Percentiles rank a stretch among this genome's conserved stretches.
Evolutionary conservation across 2,797 vertebrate genomes (phyloP).

Genomic region (Mormyrops boulengeri): DNA sequence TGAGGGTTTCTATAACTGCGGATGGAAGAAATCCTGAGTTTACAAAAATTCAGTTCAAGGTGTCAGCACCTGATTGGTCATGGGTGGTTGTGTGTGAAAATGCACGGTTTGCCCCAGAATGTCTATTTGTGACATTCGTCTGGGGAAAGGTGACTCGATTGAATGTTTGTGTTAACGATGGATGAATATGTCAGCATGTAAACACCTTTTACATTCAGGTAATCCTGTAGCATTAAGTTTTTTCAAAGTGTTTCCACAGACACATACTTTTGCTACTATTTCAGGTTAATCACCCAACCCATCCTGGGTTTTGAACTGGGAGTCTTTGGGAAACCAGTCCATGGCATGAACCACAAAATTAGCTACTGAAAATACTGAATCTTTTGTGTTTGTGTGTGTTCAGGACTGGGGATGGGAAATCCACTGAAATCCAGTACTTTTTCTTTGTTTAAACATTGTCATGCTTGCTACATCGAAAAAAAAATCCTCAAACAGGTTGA

Average conservation of each 20-base stretch:
- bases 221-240: background rate
- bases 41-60: background rate
- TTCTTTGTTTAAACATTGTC: background rate
- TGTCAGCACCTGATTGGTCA: background rate
- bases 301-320: background rate
- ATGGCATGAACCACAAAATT: background rate
- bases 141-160: background rate
- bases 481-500: background rate
- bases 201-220: background rate
- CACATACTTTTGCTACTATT: background rate
- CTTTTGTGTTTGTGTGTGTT: background rate
- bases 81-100: background rate
- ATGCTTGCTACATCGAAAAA: background rate
- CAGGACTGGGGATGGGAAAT: background rate
- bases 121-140: background rate
- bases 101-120: background rate
- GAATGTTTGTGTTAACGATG: background rate
- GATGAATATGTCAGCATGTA: background rate
- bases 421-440: background rate
- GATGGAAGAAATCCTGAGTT: slow-evolving; percentile 9
- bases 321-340: background rate
- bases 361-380: background rate
- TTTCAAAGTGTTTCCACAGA: background rate
- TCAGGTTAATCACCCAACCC: background rate
- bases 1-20: background rate